Evolutionary conservation across 2,888 invertebrate species (phyloP).

Genomic region (Folsomia manolachei): DNA sequence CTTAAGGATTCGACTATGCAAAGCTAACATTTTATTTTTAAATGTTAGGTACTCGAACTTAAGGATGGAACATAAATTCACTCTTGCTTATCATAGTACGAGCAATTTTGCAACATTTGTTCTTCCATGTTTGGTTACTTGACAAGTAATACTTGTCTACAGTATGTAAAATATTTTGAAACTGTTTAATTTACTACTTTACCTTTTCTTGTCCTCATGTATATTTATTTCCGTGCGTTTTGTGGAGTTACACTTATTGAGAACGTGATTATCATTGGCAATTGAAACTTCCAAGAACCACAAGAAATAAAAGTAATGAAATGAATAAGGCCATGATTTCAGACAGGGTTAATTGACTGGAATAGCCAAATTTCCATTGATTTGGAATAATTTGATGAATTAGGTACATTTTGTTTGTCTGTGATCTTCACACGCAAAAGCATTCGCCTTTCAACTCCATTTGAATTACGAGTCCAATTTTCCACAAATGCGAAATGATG

Average conservation of each 20-base stretch:
- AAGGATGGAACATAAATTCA: no score
- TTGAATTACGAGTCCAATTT: neutral
- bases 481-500: conserved; percentile 1
- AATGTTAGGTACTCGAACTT: no score
- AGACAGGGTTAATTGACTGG: conserved; percentile 10
- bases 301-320: neutral
- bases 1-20: neutral
- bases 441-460: neutral
- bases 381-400: conserved; percentile 16
- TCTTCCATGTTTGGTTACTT: no score
- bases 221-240: no score
- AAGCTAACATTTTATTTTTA: neutral
- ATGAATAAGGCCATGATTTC: neutral
- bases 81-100: no score
- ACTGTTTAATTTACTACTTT: no score
- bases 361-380: conserved; percentile 15
- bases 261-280: neutral
- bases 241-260: no score
- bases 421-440: conserved; percentile 1
- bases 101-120: no score
- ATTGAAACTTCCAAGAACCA: no score
- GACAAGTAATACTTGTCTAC: no score
- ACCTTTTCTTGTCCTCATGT: no score
- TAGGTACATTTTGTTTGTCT: neutral
- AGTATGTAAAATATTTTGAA: no score